Evolutionary conservation across 2,797 vertebrate species (phyloP).

Genomic region (Serranus cabrilla): DNA sequence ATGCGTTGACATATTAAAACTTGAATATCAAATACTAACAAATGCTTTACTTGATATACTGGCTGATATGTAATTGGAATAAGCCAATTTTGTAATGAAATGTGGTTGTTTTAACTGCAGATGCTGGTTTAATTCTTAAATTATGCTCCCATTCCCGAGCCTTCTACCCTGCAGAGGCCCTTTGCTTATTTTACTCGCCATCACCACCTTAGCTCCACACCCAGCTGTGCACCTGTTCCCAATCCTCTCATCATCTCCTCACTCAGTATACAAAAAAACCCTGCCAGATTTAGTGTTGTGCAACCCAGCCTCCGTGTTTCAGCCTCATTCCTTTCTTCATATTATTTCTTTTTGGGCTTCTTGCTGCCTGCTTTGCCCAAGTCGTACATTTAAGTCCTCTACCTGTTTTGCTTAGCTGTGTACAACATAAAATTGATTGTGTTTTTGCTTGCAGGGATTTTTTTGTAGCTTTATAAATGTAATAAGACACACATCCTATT

Average conservation of each 20-base stretch:
- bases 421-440: neutral
- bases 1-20: neutral
- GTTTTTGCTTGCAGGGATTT: neutral
- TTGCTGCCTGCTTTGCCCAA: neutral
- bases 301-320: neutral
- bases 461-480: conserved; percentile 1
- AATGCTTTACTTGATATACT: neutral
- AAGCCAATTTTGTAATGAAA: neutral
- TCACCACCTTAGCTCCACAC: conserved; percentile 27
- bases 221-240: conserved; percentile 8
- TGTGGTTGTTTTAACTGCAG: neutral
- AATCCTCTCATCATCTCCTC: conserved; percentile 1
- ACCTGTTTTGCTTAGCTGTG: neutral
- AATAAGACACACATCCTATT: neutral
- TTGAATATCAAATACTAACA: neutral
- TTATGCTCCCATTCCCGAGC: too few relatives aligned
- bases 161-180: neutral
- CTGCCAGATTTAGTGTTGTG: neutral
- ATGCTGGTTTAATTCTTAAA: neutral
- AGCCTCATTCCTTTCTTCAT: neutral
- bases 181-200: neutral
- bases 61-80: neutral
- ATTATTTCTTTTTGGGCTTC: neutral
- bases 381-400: neutral
- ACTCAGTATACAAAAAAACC: too few relatives aligned